These are phyloP conservation scores for Seriola rivoliana DNA, from an alignment of 2,113 vertebrate genomes.

Conservation along the genomic window DNA sequence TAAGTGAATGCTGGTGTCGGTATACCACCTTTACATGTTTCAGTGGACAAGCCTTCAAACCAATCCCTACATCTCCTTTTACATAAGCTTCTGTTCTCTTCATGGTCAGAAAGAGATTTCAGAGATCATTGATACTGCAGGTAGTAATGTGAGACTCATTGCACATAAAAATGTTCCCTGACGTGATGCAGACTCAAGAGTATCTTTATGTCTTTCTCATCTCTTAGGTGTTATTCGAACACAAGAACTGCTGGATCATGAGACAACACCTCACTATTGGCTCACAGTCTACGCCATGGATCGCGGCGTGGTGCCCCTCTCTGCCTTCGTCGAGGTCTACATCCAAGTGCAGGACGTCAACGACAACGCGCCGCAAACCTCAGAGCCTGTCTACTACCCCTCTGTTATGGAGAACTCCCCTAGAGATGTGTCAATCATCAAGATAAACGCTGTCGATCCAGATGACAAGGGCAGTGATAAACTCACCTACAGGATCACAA, in stretches of 20 bases:
- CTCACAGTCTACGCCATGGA: constrained; percentile 96
- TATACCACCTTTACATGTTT: constrained; percentile 62
- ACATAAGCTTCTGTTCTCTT: constrained; percentile 4
- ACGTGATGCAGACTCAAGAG: constrained; percentile 2
- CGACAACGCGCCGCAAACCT: constrained; percentile 95
- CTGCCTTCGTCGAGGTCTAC: constrained; percentile 93
- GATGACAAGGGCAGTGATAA: constrained; percentile 92
- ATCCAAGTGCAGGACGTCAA: constrained; percentile 96
- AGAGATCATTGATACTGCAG: constrained; percentile 24
- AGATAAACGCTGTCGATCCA: constrained; percentile 94
- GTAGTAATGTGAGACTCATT: constrained; percentile 19
- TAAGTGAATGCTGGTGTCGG: constrained; percentile 60
- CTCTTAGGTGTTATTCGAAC: constrained; percentile 90
- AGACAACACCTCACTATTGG: constrained; percentile 95
- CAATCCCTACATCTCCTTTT: neutral
- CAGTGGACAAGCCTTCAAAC: constrained; percentile 21
- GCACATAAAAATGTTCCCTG: constrained; percentile 15
- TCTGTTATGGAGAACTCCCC: constrained; percentile 95
- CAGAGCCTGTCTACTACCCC: constrained; percentile 95
- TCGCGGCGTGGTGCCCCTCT: constrained; percentile 91
- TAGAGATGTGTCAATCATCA: constrained; percentile 94
- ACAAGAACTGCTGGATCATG: constrained; percentile 91
- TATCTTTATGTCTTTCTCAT: constrained; percentile 23
- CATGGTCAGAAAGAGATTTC: constrained; percentile 18
- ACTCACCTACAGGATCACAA: constrained; percentile 93